Conservation (phyloP, 2,797 vertebrate genomes). For the Tangara arthus region DNA sequence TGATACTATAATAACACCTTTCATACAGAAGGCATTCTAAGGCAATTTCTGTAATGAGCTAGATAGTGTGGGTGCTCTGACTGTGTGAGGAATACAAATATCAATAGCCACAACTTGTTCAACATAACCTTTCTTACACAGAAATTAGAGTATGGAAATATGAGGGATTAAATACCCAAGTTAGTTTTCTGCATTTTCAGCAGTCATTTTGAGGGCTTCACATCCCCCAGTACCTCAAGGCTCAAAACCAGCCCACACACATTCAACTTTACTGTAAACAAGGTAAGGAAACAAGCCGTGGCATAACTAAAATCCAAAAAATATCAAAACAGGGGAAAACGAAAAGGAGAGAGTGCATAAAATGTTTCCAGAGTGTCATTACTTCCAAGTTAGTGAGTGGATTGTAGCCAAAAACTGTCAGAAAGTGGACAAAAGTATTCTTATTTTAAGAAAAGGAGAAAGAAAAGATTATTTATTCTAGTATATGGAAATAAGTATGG, state of each 20-base stretch:
- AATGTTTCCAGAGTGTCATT: not conserved
- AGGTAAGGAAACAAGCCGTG: not conserved
- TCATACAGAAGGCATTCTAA: slow-evolving; percentile 48
- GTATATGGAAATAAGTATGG: not conserved
- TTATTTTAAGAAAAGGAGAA: not conserved
- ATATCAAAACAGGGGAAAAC: not conserved
- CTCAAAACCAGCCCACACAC: not conserved
- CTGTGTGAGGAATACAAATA: slow-evolving; percentile 19
- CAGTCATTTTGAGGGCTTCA: not conserved
- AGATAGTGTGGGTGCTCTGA: not conserved
- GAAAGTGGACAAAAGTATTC: not conserved
- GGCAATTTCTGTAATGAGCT: slow-evolving; percentile 44
- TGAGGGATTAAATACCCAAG: not conserved
- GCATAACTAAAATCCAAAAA: not conserved
- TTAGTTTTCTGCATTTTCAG: not conserved
- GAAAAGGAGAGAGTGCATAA: not conserved
- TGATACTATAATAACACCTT: slow-evolving; percentile 60
- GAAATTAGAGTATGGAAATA: not conserved
- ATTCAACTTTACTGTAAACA: not conserved
- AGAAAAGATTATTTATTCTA: not conserved
- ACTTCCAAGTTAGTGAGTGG: not conserved
- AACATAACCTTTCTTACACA: not conserved
- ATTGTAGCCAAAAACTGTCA: not conserved
- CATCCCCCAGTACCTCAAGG: not conserved
- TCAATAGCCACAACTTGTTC: slow-evolving; percentile 4